A percentile compares a stretch with the other conserved stretches of the same genome.
These are phyloP conservation scores for Tetranychus piercei DNA, from an alignment of 2,888 invertebrate genomes.

Conservation along the genomic window DNA sequence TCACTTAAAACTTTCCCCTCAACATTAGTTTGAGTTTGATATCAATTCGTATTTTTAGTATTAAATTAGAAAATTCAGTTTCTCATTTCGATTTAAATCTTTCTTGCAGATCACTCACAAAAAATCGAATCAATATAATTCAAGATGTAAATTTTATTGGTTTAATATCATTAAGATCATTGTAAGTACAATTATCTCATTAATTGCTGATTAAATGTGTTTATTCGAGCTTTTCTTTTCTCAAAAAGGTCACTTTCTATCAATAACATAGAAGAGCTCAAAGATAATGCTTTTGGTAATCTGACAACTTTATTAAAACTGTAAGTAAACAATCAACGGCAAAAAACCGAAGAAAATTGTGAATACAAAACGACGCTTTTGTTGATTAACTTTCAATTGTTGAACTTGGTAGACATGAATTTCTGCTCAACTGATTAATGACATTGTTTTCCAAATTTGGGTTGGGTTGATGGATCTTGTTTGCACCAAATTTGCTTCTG, in stretches of 20 bases:
- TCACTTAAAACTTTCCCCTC: no score
- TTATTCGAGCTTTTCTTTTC: not conserved
- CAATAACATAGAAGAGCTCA: not conserved
- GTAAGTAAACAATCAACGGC: not conserved
- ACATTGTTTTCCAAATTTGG: no score
- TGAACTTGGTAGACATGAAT: no score
- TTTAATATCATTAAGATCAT: conserved; percentile 7
- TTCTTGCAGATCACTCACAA: conserved; percentile 6
- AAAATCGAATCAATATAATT: not conserved
- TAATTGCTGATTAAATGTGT: not conserved
- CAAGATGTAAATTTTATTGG: not conserved
- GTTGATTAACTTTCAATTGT: no score
- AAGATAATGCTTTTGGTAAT: conserved; percentile 7
- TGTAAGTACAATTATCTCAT: conserved; percentile 4
- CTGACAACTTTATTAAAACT: conserved; percentile 4
- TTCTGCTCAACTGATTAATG: no score
- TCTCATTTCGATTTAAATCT: not conserved
- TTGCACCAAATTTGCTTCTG: no score
- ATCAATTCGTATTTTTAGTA: no score
- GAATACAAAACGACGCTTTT: not conserved
- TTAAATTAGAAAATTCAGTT: not conserved
- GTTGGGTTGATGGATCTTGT: no score
- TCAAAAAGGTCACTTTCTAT: conserved; percentile 2
- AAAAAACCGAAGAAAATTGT: not conserved
- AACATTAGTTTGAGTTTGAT: no score